Base-by-base conservation (phyloP, 2,797 vertebrate genomes). In the Platalea minor region DNA sequence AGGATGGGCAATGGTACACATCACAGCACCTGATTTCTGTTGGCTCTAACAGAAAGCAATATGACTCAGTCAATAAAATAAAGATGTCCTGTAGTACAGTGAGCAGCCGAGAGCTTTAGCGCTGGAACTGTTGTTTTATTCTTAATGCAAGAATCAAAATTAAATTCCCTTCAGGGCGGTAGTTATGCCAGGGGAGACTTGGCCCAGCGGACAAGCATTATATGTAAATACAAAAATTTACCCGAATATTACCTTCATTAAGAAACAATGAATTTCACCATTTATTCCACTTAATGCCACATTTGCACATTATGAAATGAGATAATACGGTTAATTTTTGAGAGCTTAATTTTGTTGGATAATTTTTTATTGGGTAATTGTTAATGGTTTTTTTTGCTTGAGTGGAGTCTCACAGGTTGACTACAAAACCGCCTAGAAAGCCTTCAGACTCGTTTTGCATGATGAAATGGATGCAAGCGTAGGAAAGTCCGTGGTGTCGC, bases 401-500 rank as follows among this genome's bases (percentile, higher is more conserved):
- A 46, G 21, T 53, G 70, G 37, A 50, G 59, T 69, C 24, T 79
- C 68, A 6, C 25, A 12, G 31, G 6, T 3, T 54, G 64, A 8
- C 11, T n/a, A 5, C 61, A 48, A 72, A 76, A 51, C 33, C 53
- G 14, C 51, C 37, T 14, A 25, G 68, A 61, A 53, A 72, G 45
- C 65, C 50, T 76, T 46, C 61, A 21, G 82, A 7, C 13, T 33
- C 2, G 0, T 24, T 50, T n/a, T 59, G 29, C 31, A 0, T 18
- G 15, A 21, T 25, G 53, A 7, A 35, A 8, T 6, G 57, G 5
- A 4, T 46, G 14, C n/a, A 43, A 16, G 28, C 1, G 3, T 3
- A 5, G 72, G 70, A 51, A 17, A 18, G 16, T 24, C n/a, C 6
- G 0, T 17, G 11, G 74, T 2, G 35, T 50, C 9, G 10, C 9